Evolutionary conservation across 2,888 invertebrate species (phyloP).

Genomic region (Agrochola lota): DNA sequence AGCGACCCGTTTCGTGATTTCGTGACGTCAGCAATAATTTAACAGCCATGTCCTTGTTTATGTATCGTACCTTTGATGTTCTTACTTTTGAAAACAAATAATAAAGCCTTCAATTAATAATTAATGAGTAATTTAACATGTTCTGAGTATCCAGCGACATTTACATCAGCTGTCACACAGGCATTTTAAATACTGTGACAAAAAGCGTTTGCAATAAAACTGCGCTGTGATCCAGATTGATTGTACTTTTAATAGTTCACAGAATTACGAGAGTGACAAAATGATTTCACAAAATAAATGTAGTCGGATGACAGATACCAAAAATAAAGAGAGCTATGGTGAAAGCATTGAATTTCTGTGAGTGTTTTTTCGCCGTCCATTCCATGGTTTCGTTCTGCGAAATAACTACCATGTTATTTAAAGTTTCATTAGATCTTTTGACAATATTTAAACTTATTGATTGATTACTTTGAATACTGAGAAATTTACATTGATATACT

Average conservation of each 20-base stretch:
- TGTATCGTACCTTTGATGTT: slow-evolving; percentile 20
- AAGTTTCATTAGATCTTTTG: not conserved
- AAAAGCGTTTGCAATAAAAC: slow-evolving; percentile 39
- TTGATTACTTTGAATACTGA: not conserved
- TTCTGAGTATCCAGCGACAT: slow-evolving; percentile 12
- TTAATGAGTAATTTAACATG: slow-evolving; percentile 34
- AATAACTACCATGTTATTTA: not conserved
- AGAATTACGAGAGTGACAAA: slow-evolving; percentile 18
- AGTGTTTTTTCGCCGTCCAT: not conserved
- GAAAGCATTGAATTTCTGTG: not conserved
- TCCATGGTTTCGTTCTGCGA: not conserved
- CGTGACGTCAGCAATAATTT: slow-evolving; percentile 29
- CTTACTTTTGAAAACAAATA: slow-evolving; percentile 15
- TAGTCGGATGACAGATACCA: not conserved
- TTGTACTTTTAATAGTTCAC: slow-evolving; percentile 44
- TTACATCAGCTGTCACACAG: slow-evolving; percentile 18
- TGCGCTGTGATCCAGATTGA: slow-evolving; percentile 41
- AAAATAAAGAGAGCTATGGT: not conserved
- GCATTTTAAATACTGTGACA: slow-evolving; percentile 29
- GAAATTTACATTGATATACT: not conserved
- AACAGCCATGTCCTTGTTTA: slow-evolving; percentile 12
- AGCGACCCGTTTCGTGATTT: slow-evolving; percentile 18
- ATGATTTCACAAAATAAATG: slow-evolving; percentile 34
- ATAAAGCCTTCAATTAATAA: slow-evolving; percentile 25
- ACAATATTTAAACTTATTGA: not conserved